Evolutionary conservation across 2,113 vertebrate genomes (phyloP).

Genomic region (Phocoena phocoena): DNA sequence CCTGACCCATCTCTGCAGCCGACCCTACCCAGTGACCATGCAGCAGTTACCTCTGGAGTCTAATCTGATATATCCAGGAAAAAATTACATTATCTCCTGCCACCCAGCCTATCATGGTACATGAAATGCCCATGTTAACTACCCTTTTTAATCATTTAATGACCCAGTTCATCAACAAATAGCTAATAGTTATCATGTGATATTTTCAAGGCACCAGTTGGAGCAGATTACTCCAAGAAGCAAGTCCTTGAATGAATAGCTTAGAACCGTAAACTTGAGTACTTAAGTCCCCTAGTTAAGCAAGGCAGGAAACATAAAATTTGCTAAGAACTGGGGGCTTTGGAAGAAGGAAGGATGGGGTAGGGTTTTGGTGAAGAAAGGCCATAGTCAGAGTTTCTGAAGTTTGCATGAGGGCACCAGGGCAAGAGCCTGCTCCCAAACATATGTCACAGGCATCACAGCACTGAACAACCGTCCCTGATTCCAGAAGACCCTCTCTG

Average conservation of each 20-base stretch:
- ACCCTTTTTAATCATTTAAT: neutral
- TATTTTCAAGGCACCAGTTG: neutral
- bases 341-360: neutral
- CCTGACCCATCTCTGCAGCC: accelerated
- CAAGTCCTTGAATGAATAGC: neutral
- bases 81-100: neutral
- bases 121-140: neutral
- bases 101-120: neutral
- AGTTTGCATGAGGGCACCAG: neutral
- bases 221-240: neutral
- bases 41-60: neutral
- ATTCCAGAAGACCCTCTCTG: neutral
- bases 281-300: neutral
- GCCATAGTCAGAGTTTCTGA: neutral
- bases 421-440: neutral
- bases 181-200: neutral
- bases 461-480: neutral
- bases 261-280: neutral
- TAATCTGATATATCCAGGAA: neutral
- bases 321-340: neutral
- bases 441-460: neutral
- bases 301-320: neutral
- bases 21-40: accelerated
- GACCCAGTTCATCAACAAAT: neutral
- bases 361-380: neutral